Evolutionary conservation across 2,797 vertebrate species (phyloP), one percentile per base, ranked within the genome.

Genomic region (Macropodus opercularis): DNA sequence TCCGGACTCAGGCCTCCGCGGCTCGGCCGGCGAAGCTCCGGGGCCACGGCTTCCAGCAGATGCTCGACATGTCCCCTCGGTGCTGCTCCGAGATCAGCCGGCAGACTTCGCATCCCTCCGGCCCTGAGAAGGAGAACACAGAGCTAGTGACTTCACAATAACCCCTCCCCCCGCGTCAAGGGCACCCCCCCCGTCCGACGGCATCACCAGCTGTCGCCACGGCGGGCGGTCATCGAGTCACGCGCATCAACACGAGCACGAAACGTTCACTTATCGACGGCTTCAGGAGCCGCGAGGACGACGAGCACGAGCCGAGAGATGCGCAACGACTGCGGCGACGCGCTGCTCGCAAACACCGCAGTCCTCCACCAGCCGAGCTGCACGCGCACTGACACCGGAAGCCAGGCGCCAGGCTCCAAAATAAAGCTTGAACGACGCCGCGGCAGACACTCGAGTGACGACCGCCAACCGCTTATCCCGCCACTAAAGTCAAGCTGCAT

Each of bases 131-230:
- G 49, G 49, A 69, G 51, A 71, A 11, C 53, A 56, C 65, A 61
- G 65, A 15, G 55, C 50, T 23, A 75, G 58, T 53, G 55, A 60
- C 52, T 46, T 55, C 49, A 52, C 56, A 41, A n/a, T n/a, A 64
- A 55, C 66, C 80, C 79, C 71, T 56, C 55, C 67, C 65, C 44
- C 48, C 64, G 32, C 81, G 70, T 85, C 85, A 89, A 90, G 88
- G 87, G 81, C 88, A 86, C 77, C 70, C 68, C 71, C 63, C 10
- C 21, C 21, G 50, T 52, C 64, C 54, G 49, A 43, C 29, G 55
- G 49, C 65, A 61, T 71, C 65, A 70, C 69, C 83, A 75, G 84
- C 85, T 63, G 72, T 70, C 65, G 55, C 63, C 70, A 57, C 63
- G 12, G 69, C 50, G 21, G 69, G 59, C n/a, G n/a, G n/a, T n/a